Evolutionary conservation across 2,888 invertebrate species (phyloP), one percentile per base, ranked within the genome.

Genomic region (Apodemia mormo): DNA sequence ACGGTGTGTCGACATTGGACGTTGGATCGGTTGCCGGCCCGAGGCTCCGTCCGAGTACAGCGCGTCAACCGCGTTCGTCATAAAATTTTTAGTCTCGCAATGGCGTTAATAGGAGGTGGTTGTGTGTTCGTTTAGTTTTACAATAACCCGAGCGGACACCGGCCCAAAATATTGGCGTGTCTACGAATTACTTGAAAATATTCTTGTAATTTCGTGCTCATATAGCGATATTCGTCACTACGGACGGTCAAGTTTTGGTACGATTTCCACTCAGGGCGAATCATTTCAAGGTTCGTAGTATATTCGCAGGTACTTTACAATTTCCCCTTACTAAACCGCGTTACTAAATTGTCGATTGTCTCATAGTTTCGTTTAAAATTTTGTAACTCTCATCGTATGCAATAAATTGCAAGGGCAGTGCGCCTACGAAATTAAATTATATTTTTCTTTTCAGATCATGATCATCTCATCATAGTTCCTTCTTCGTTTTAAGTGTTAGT

Each of bases 81-180:
- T 72, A 71, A 74, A 74, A 74, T 75, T 76, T 75, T 78, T 84
- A 93, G 93, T 93, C 93, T 92, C 93, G 93, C 92, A 90, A 94
- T 94, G 93, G 93, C 93, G 93, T 87, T 90, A 84, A 87, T 87
- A 83, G 82, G 85, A 81, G 85, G 80, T 79, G 87, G 92, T 89
- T 79, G 90, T 87, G 89, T 88, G 92, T 90, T 88, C 89, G 88
- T 89, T 89, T 93, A 90, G 85, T 85, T 85, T 88, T 82, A 81
- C 81, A 83, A 84, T 83, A 88, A 85, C 90, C 93, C 92, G 93
- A 93, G 93, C 93, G 93, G 93, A 93, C 93, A 93, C 93, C 93
- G 93, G 92, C 93, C 93, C 93, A 93, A 93, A 93, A 93, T 92
- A 92, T 94, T 93, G 93, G 92, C 88, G 92, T 89, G 93, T 93